A percentile compares a stretch with the other conserved stretches of the same genome.
Conservation (phyloP, 1,140 invertebrate species). For the Aphelinus atriplicis region DNA sequence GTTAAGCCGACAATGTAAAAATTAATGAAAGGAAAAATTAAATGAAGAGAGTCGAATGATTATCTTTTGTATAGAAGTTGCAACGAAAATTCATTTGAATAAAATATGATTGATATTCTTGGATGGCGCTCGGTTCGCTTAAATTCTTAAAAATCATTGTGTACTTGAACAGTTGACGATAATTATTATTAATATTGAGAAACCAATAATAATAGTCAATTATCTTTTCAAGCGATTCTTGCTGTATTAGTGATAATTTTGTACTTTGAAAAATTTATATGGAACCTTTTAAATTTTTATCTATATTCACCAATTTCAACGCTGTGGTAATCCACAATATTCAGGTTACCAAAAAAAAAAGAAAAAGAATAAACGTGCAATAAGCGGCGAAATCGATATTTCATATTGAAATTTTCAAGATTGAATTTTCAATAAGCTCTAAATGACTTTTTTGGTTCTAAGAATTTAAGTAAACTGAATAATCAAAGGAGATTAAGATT, state of each 20-base stretch:
- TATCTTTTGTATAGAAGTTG: conserved; percentile 41
- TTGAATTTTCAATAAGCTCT: not conserved
- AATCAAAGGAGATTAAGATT: not conserved
- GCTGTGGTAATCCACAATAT: not conserved
- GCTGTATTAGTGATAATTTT: conserved; percentile 16
- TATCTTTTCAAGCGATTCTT: conserved; percentile 13
- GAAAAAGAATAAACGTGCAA: conserved; percentile 1
- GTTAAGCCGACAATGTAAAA: not conserved
- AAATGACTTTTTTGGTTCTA: conserved; percentile 9
- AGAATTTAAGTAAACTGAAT: conserved; percentile 26
- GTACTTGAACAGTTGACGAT: conserved; percentile 9
- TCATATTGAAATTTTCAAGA: conserved; percentile 12
- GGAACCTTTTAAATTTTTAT: conserved; percentile 13
- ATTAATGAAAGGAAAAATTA: not conserved
- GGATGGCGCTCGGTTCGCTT: conserved; percentile 4
- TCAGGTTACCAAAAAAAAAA: not conserved
- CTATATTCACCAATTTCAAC: not conserved
- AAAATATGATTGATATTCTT: conserved; percentile 3
- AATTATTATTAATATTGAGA: conserved; percentile 21
- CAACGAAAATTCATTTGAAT: conserved; percentile 37
- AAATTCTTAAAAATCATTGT: conserved; percentile 26
- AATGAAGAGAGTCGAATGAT: not conserved
- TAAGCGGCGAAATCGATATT: not conserved
- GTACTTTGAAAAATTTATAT: conserved; percentile 16
- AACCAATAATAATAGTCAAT: conserved; percentile 21